Evolutionary conservation across 2,888 invertebrate genomes (phyloP).

Genomic region (Podotricha telesiphe): DNA sequence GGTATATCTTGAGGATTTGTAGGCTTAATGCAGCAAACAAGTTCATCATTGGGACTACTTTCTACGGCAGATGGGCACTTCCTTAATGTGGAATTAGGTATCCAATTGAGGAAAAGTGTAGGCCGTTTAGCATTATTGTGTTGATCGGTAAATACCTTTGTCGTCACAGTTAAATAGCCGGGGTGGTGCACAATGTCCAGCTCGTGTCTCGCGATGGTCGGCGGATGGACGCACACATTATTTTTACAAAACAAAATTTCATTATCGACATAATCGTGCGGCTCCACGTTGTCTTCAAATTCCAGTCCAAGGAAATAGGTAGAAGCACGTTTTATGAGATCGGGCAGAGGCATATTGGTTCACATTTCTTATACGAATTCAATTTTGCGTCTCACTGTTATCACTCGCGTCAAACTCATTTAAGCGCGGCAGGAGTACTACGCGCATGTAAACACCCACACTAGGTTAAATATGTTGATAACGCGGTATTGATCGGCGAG

Average conservation of each 20-base stretch:
- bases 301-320: slow-evolving; percentile 90
- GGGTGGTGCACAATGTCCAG: slow-evolving; percentile 95
- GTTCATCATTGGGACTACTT: slow-evolving; percentile 79
- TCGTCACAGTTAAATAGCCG: slow-evolving; percentile 94
- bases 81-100: slow-evolving; percentile 94
- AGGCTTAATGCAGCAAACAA: slow-evolving; percentile 62
- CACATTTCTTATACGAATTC: slow-evolving; percentile 65
- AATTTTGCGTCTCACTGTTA: slow-evolving; percentile 49
- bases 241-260: slow-evolving; percentile 96
- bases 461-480: slow-evolving; percentile 68
- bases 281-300: slow-evolving; percentile 84
- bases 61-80: slow-evolving; percentile 91
- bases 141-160: slow-evolving; percentile 90
- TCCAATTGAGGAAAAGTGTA: slow-evolving; percentile 96
- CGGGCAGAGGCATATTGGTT: slow-evolving; percentile 88
- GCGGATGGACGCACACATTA: slow-evolving; percentile 98
- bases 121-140: slow-evolving; percentile 90
- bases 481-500: slow-evolving; percentile 77
- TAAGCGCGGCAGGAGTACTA: slow-evolving; percentile 70
- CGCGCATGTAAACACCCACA: slow-evolving; percentile 80
- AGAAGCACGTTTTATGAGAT: slow-evolving; percentile 90
- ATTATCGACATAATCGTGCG: slow-evolving; percentile 89
- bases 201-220: slow-evolving; percentile 91
- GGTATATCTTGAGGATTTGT: slow-evolving; percentile 59
- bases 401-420: slow-evolving; percentile 69